Percentiles rank a stretch among this genome's conserved stretches.
phyloP scores from a whole-genome alignment of 1,140 invertebrate genomes.

The Cydia pomonella region DNA sequence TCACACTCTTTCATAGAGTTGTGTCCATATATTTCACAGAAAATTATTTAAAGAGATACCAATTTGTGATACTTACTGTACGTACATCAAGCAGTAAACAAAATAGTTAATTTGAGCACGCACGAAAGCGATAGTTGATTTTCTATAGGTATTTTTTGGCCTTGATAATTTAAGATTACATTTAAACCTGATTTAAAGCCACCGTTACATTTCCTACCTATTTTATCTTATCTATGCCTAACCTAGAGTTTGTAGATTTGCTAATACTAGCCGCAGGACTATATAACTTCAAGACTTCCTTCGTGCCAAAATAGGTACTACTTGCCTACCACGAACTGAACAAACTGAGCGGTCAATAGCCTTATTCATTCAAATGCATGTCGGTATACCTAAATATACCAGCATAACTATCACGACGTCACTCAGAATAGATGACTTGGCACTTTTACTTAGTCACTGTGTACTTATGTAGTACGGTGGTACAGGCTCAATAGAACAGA shows the following conservation, averaged over 20 bases:
- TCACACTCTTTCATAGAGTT: too few relatives aligned
- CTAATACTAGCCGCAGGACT: not conserved
- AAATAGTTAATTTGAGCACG: not conserved
- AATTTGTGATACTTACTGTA: not conserved
- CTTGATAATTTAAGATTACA: not conserved
- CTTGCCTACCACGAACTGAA: not conserved
- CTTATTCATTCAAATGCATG: not conserved
- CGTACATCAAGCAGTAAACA: not conserved
- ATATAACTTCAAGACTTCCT: not conserved
- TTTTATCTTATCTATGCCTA: too few relatives aligned
- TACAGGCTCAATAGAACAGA: not conserved
- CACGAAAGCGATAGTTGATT: not conserved
- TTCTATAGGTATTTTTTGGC: not conserved
- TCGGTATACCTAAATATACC: not conserved
- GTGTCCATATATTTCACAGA: too few relatives aligned
- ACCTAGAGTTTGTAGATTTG: too few relatives aligned
- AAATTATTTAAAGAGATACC: too few relatives aligned
- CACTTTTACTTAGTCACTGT: conserved; percentile 10
- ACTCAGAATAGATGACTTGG: conserved; percentile 22
- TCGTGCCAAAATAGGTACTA: not conserved
- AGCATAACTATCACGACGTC: conserved; percentile 8
- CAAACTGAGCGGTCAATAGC: conserved; percentile 22
- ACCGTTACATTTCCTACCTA: not conserved
- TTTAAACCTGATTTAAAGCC: not conserved
- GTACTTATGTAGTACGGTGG: not conserved